A percentile compares a stretch with the other conserved stretches of the same genome.
phyloP scores from a whole-genome alignment of 2,888 invertebrate genomes.

The Gibbula magus region DNA sequence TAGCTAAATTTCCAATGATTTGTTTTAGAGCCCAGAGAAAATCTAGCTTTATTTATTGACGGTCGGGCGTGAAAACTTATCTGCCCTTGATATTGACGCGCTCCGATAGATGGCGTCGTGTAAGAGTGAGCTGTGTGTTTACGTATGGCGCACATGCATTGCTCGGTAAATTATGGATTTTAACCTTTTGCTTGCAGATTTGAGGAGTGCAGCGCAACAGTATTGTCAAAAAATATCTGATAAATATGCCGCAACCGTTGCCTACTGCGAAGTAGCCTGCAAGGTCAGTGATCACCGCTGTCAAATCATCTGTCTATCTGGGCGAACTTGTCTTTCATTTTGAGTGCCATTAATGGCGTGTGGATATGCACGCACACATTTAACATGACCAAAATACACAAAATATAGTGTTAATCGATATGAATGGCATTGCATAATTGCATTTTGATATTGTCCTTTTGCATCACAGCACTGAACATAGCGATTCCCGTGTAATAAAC shows the following conservation, averaged over 20 bases:
- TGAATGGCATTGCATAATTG: too few relatives aligned
- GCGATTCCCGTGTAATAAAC: too few relatives aligned
- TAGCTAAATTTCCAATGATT: too few relatives aligned
- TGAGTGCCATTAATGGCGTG: slow-evolving; percentile 47
- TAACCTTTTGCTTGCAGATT: slow-evolving; percentile 56
- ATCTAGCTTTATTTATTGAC: neutral
- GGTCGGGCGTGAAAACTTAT: neutral
- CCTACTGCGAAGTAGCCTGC: slow-evolving; percentile 35
- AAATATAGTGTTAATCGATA: too few relatives aligned
- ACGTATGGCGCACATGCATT: slow-evolving; percentile 53
- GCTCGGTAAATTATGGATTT: slow-evolving; percentile 57
- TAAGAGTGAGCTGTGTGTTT: slow-evolving; percentile 45
- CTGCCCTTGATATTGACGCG: slow-evolving; percentile 5
- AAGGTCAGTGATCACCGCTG: slow-evolving; percentile 30
- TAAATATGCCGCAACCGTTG: slow-evolving; percentile 30
- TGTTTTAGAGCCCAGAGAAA: neutral
- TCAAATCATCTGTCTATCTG: neutral
- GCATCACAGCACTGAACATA: too few relatives aligned
- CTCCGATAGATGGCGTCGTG: neutral
- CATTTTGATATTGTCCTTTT: too few relatives aligned
- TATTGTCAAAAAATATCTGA: slow-evolving; percentile 39
- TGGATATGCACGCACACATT: slow-evolving; percentile 54
- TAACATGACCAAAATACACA: neutral
- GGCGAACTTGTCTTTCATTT: slow-evolving; percentile 15
- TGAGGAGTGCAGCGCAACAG: slow-evolving; percentile 59